Percentiles rank a stretch among this genome's conserved stretches.
phyloP scores from a whole-genome alignment of 2,113 vertebrate species.

The Antechinus stuartii region DNA sequence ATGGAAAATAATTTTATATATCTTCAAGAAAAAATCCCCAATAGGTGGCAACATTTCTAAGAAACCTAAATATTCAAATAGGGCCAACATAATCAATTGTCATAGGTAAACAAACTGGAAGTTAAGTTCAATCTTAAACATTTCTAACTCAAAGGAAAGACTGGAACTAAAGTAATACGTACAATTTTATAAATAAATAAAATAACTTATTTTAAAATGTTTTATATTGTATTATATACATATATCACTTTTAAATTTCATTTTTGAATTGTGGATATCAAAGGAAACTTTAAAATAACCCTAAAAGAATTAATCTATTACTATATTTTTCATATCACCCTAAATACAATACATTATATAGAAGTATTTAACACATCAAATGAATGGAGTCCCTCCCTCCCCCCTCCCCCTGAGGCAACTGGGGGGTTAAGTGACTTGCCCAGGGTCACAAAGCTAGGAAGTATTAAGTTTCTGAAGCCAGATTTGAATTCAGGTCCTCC shows the following conservation, averaged over 20 bases:
- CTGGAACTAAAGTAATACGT: constrained; percentile 4
- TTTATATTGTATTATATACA: neutral
- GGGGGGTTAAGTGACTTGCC: too few species aligned
- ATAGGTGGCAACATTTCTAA: neutral
- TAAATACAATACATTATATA: neutral
- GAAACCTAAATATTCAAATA: constrained; percentile 1
- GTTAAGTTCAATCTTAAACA: neutral
- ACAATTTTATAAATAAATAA: neutral
- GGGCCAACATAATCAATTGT: constrained; percentile 50
- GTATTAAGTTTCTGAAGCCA: too few species aligned
- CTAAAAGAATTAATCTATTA: neutral
- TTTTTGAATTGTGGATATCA: constrained; percentile 25
- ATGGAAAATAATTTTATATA: neutral
- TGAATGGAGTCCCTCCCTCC: constrained; percentile 6
- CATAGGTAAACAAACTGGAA: neutral
- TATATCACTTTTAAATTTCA: neutral
- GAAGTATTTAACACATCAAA: neutral
- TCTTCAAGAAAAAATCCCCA: neutral
- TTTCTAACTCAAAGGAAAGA: constrained; percentile 24
- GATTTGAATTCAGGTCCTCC: too few species aligned
- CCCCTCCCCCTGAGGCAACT: too few species aligned
- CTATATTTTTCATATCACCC: neutral
- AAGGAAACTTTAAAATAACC: neutral
- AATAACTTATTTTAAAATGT: constrained; percentile 26
- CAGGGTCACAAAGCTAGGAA: too few species aligned